Conservation (phyloP, 30 jellyfish, hydroid and myxozoan species). For the Phacellophora camtschatica region DNA sequence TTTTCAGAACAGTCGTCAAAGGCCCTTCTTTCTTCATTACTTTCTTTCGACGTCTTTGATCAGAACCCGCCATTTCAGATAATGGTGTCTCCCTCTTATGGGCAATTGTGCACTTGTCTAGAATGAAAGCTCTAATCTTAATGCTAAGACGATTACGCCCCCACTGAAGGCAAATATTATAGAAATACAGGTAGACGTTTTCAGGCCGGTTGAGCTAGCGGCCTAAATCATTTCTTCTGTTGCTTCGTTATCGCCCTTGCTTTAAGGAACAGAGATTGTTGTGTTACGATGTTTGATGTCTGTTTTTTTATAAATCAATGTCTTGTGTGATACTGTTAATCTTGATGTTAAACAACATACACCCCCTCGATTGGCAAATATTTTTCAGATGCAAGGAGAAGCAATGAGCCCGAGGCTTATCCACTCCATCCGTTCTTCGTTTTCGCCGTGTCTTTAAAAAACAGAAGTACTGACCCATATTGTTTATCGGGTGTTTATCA, state of each 20-base stretch:
- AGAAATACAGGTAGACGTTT: neutral
- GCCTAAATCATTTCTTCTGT: neutral
- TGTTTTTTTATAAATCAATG: too few species aligned
- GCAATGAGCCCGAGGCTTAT: too few species aligned
- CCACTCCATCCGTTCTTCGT: too few species aligned
- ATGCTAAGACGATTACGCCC: neutral
- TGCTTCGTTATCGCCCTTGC: neutral
- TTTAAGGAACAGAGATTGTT: neutral
- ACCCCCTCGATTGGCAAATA: too few species aligned
- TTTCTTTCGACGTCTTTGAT: neutral
- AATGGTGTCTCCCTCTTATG: slow-evolving; percentile 2
- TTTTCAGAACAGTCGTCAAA: neutral
- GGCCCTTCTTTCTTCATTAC: neutral
- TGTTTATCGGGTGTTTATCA: too few species aligned
- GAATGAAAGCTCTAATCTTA: neutral
- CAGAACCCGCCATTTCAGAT: neutral
- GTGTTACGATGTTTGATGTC: too few species aligned
- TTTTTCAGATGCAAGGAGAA: too few species aligned
- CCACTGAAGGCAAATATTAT: neutral
- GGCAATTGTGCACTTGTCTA: neutral
- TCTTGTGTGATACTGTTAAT: too few species aligned
- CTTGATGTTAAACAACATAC: too few species aligned
- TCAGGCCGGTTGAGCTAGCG: neutral
- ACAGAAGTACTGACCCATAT: too few species aligned
- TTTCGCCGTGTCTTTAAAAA: too few species aligned